Percentiles rank a stretch among this genome's conserved stretches.
Evolutionary conservation across 2,888 invertebrate species (phyloP).

Genomic region (Pelosia muscerda): DNA sequence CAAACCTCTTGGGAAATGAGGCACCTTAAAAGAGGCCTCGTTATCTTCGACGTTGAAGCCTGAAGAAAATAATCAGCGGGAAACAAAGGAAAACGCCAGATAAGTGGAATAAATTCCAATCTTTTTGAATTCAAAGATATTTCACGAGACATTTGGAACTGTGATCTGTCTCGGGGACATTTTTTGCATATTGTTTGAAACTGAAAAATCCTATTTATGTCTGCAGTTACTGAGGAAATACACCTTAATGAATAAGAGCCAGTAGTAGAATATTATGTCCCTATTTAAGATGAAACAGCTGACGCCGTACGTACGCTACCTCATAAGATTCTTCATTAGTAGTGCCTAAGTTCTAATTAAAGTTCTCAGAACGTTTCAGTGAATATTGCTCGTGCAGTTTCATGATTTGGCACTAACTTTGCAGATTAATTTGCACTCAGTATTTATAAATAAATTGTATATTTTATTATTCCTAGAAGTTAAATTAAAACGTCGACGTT

Average conservation of each 20-base stretch:
- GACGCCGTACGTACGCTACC: conserved; percentile 8
- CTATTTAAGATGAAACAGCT: conserved; percentile 14
- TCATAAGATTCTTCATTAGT: conserved; percentile 35
- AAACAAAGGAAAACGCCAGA: conserved; percentile 66
- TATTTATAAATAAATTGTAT: conserved; percentile 18
- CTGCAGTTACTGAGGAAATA: conserved; percentile 17
- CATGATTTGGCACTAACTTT: conserved; percentile 31
- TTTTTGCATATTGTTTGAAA: conserved; percentile 28
- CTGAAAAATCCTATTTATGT: conserved; percentile 22
- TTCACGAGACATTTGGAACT: conserved; percentile 27
- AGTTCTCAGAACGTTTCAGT: conserved; percentile 33
- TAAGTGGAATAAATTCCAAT: conserved; percentile 58
- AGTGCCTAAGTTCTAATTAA: conserved; percentile 38
- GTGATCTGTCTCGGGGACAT: conserved; percentile 31
- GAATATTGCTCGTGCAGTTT: conserved; percentile 33
- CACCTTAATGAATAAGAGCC: neutral
- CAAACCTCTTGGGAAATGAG: conserved; percentile 73
- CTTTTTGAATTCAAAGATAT: conserved; percentile 48
- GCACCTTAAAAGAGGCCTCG: conserved; percentile 69
- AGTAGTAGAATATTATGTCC: neutral
- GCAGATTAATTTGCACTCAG: conserved; percentile 37
- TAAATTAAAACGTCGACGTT: conserved; percentile 55
- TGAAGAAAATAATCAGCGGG: conserved; percentile 70
- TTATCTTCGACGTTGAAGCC: conserved; percentile 68
- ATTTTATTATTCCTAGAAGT: conserved; percentile 39